Evolutionary conservation across 1,140 invertebrate species (phyloP), one percentile per base, ranked within the genome.

Genomic region (Saccostrea glomerata): DNA sequence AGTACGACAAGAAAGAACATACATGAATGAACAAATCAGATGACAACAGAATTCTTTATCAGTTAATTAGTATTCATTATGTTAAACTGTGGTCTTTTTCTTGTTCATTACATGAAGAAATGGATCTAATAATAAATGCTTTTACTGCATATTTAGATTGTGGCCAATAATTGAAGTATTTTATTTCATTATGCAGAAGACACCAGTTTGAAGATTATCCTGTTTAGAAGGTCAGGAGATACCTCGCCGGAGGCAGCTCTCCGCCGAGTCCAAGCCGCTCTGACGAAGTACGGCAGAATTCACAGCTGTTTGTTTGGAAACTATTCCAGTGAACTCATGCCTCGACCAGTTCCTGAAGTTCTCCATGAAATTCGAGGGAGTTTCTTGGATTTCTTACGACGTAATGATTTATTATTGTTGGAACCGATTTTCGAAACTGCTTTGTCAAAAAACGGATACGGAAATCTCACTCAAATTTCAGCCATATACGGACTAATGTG

Each of bases 401-500:
- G 70, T 25, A 73, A 87, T 58, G 54, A 87, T 56, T 56, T 87
- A 56, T 40, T 73, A 82, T 25, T 82, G 4, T 17, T 87, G 30
- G 56, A 40, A 58, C 55, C 25, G 56, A n/a, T 58, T 23, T 66
- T 87, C 60, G 47, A 36, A 13, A 47, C 56, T 54, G 30, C 36
- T 40, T 30, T 66, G 30, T 84, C 86, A 12, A 58, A 58, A 17
- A 82, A 87, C 47, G 86, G 86, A 0, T 87, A 87, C 55, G 86
- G 86, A n/a, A 56, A 87, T 20, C 6, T 87, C n/a, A 82, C 84
- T 23, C 58, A 87, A 47, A 70, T 60, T 7, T 47, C 86, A 15
- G 77, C 86, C 1, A 11, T 87, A 40, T 87, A 87, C 40, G 86
- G 86, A 13, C 55, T 87, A n/a, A 55, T 84, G 58, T 87, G 86